phyloP scores from a whole-genome alignment of 1,140 invertebrate species.

The Drosophila serrata region DNA sequence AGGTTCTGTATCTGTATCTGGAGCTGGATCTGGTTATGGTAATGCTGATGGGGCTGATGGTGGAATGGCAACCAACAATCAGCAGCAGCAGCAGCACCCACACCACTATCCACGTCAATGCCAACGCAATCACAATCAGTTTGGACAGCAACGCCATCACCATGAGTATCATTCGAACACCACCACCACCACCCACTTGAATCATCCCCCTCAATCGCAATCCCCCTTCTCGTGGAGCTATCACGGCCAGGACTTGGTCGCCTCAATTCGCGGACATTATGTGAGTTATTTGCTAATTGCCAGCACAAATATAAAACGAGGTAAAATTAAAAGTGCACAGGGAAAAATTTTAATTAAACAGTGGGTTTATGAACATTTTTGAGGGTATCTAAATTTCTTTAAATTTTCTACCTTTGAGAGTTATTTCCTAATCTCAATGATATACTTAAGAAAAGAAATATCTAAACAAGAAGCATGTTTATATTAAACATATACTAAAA shows the following conservation, averaged over 20 bases:
- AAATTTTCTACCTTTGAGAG: too few relatives aligned
- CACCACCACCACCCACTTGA: constrained; percentile 4
- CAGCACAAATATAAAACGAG: constrained; percentile 36
- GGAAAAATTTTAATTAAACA: background rate
- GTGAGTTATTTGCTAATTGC: constrained; percentile 74
- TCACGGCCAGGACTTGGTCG: constrained; percentile 45
- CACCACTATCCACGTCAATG: constrained; percentile 7
- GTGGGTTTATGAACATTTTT: too few relatives aligned
- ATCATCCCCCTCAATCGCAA: background rate
- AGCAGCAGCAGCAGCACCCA: constrained; percentile 23
- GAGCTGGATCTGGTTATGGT: background rate
- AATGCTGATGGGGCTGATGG: background rate
- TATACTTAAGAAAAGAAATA: too few relatives aligned
- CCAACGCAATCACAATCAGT: constrained; percentile 57
- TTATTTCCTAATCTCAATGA: too few relatives aligned
- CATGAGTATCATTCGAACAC: constrained; percentile 10
- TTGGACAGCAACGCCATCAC: constrained; percentile 25
- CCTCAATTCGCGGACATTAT: constrained; percentile 54
- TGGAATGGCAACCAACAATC: constrained; percentile 26
- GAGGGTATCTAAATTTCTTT: too few relatives aligned
- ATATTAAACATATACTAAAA: too few relatives aligned
- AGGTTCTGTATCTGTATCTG: background rate
- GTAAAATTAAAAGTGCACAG: constrained; percentile 21
- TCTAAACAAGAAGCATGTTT: too few relatives aligned
- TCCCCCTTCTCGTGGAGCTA: constrained; percentile 20